Percentiles rank a stretch among this genome's conserved stretches.
Conservation (phyloP, 2,113 vertebrate species). For the Ictalurus punctatus region DNA sequence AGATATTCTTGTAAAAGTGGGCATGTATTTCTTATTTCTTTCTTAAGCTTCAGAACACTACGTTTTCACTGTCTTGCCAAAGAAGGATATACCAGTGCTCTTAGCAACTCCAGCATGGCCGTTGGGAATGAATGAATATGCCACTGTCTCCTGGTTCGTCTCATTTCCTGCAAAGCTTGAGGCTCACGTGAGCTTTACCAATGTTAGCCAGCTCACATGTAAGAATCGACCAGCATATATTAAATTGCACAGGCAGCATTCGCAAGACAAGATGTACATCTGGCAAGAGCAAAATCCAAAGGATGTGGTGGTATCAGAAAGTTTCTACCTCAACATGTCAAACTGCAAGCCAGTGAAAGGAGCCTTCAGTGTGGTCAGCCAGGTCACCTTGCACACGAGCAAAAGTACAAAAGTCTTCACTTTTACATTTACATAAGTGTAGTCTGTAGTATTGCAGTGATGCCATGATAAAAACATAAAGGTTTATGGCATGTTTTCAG, state of each 20-base stretch:
- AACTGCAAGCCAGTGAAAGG: constrained; percentile 78
- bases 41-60: constrained; percentile 76
- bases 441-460: background rate
- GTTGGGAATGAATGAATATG: constrained; percentile 69
- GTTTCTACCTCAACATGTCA: constrained; percentile 90
- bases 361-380: constrained; percentile 73
- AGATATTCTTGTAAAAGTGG: background rate
- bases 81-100: constrained; percentile 65
- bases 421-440: background rate
- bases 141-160: constrained; percentile 85
- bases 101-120: constrained; percentile 81
- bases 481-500: constrained; percentile 62
- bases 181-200: constrained; percentile 75
- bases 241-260: constrained; percentile 67
- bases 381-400: constrained; percentile 70
- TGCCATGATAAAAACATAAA: background rate
- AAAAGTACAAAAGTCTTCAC: constrained; percentile 34
- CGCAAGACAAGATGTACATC: constrained; percentile 62
- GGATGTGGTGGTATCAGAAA: constrained; percentile 61
- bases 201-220: constrained; percentile 76
- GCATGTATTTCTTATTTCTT: background rate
- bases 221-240: constrained; percentile 69
- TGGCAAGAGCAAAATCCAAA: constrained; percentile 72
- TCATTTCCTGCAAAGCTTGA: constrained; percentile 68
- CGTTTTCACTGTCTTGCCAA: constrained; percentile 77